phyloP scores from a whole-genome alignment of 2,797 vertebrate species.

The Sebastes minor region DNA sequence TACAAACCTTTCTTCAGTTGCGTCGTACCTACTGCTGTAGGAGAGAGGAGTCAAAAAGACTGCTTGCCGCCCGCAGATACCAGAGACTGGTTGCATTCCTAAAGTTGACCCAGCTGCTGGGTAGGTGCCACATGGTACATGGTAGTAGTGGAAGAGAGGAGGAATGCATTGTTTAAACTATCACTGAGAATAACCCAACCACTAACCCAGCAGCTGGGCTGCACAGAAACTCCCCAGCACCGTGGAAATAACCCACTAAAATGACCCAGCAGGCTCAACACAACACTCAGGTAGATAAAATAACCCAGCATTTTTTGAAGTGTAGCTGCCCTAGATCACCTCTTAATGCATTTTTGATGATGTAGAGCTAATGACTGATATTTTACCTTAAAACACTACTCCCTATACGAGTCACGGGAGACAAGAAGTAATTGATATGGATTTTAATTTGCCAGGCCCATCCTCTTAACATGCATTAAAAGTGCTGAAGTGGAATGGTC shows the following conservation, averaged over 20 bases:
- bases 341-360: conserved; percentile 61
- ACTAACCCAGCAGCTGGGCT: neutral
- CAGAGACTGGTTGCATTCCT: too few relatives aligned
- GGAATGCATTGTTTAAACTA: neutral
- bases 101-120: neutral
- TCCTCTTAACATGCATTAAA: conserved; percentile 70
- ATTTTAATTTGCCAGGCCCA: conserved; percentile 68
- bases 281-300: too few relatives aligned
- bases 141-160: too few relatives aligned
- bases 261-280: too few relatives aligned
- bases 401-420: conserved; percentile 50
- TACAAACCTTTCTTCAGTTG: neutral
- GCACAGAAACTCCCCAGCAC: neutral
- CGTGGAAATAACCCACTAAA: neutral
- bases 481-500: conserved; percentile 59
- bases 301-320: too few relatives aligned
- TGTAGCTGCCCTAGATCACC: conserved; percentile 22
- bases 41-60: too few relatives aligned
- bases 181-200: neutral
- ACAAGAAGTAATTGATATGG: conserved; percentile 65
- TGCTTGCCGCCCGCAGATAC: too few relatives aligned
- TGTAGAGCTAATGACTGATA: conserved; percentile 45
- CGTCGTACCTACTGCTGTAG: too few relatives aligned
- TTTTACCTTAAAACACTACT: conserved; percentile 54
- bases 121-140: too few relatives aligned